Base-by-base conservation (phyloP, 2,113 vertebrate species). In the Ellobius talpinus region DNA sequence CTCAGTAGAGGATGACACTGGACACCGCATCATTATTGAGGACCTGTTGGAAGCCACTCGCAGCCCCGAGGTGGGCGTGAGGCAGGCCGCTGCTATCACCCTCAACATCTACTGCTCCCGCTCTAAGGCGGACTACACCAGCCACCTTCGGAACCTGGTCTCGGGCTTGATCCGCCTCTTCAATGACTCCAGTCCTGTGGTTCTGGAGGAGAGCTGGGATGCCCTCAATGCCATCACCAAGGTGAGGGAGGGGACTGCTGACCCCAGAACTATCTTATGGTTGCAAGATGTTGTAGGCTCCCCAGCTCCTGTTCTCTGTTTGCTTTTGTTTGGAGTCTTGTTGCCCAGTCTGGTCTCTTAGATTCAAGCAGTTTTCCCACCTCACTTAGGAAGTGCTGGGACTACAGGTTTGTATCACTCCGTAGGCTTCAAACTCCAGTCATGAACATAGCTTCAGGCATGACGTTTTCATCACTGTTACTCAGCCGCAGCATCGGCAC, bases 141-240 rank as follows among this genome's bases (percentile, higher is more conserved):
- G 98, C 42, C 99, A 99, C 95, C 99, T 99, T 36, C 99, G 99
- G 94, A 99, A 95, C 45, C 97, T 99, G 95, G 99, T 99, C 91
- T 99, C 99, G 0, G 99, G 99, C 89, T 98, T 99, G 96, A 99
- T 99, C 86, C 99, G 99, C 61, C 99, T 99, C 11, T 99, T 99
- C 79, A 99, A 99, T 0, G 99, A 99, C 98, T 96, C 99, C 92
- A 99, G 99, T 95, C 96, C 99, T 0, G 99, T 99, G 45, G 99
- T 99, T 89, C 97, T 99, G 94, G 98, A 98, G 87, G 99, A 99
- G 98, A 99, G 99, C 98, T 99, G 99, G 99, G 99, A 99, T 93
- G 99, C 99, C 0, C 99, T 99, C 92, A 99, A 99, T 97, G 99
- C 99, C 96, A 99, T 99, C 97, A 99, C 99, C 87, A 99, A 99